Percentiles rank a stretch among this genome's conserved stretches.
phyloP scores from a whole-genome alignment of 2,797 vertebrate genomes.

The Neopelma chrysocephalum region DNA sequence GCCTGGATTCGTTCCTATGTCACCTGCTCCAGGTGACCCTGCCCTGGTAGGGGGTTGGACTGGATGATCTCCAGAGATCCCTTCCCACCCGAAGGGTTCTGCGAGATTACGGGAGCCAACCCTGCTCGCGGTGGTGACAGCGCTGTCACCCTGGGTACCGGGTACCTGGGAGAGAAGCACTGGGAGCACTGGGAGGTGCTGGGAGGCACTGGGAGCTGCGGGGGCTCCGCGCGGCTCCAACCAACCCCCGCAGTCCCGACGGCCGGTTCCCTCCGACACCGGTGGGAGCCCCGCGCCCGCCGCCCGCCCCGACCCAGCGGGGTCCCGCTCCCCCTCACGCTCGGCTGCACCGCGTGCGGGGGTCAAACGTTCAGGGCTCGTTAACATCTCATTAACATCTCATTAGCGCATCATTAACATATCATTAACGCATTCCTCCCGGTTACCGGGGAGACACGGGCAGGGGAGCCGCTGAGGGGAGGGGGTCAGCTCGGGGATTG shows the following conservation, averaged over 20 bases:
- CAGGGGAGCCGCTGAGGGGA: too few relatives aligned
- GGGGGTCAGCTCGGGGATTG: too few relatives aligned
- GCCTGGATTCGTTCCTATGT: not conserved
- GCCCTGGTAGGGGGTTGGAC: not conserved
- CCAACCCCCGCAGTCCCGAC: fast-evolving
- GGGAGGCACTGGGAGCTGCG: not conserved
- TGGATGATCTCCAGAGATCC: not conserved
- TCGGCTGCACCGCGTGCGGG: not conserved
- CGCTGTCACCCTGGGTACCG: not conserved
- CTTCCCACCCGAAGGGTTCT: not conserved
- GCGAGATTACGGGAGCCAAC: not conserved
- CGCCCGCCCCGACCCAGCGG: not conserved
- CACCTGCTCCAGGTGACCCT: not conserved
- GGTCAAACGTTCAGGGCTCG: not conserved
- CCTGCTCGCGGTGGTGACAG: not conserved
- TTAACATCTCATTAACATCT: not conserved
- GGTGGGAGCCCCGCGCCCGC: not conserved
- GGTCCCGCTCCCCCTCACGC: not conserved
- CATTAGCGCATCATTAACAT: not conserved
- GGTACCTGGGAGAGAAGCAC: not conserved
- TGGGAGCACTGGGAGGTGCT: not conserved
- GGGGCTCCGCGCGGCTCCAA: fast-evolving
- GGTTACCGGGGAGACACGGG: not conserved
- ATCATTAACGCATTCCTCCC: not conserved
- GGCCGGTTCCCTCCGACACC: too few relatives aligned